Conservation (phyloP, 1,140 invertebrate species). For the Andrena cerasifolii region DNA sequence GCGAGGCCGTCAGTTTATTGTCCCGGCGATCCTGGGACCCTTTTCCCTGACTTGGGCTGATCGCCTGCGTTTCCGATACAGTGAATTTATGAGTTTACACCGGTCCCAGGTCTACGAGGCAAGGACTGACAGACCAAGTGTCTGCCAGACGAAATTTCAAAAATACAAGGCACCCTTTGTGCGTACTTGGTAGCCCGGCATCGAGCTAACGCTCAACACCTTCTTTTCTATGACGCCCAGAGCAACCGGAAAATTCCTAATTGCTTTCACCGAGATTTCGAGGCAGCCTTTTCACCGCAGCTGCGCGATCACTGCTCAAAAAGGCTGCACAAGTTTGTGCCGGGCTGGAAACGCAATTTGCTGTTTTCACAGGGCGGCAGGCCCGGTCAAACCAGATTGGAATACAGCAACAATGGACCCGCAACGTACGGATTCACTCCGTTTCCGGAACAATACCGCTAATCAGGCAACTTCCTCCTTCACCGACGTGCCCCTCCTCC, state of each 20-base stretch:
- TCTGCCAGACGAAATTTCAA: too few species aligned
- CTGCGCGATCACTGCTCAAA: constrained; percentile 4
- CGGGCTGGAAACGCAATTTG: constrained; percentile 53
- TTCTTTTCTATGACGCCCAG: too few species aligned
- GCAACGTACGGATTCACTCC: constrained; percentile 48
- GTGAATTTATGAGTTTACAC: too few species aligned
- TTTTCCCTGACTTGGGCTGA: too few species aligned
- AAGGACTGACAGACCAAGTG: too few species aligned
- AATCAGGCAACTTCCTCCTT: constrained; percentile 54
- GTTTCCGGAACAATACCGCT: constrained; percentile 61
- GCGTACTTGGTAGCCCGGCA: too few species aligned
- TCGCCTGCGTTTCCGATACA: too few species aligned
- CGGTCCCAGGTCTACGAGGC: too few species aligned
- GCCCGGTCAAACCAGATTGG: constrained; percentile 46
- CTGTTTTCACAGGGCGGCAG: constrained; percentile 51
- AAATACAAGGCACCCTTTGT: too few species aligned
- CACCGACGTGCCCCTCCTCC: background rate
- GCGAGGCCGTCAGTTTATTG: too few species aligned
- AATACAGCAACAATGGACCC: constrained; percentile 48
- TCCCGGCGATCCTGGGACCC: too few species aligned
- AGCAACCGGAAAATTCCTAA: constrained; percentile 32
- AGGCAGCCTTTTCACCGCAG: constrained; percentile 7
- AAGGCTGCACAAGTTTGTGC: constrained; percentile 23
- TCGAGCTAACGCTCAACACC: too few species aligned
- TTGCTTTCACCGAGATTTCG: constrained; percentile 41